Evolutionary conservation across 2,888 invertebrate species (phyloP).

Genomic region (Lasioglossum figueresi): DNA sequence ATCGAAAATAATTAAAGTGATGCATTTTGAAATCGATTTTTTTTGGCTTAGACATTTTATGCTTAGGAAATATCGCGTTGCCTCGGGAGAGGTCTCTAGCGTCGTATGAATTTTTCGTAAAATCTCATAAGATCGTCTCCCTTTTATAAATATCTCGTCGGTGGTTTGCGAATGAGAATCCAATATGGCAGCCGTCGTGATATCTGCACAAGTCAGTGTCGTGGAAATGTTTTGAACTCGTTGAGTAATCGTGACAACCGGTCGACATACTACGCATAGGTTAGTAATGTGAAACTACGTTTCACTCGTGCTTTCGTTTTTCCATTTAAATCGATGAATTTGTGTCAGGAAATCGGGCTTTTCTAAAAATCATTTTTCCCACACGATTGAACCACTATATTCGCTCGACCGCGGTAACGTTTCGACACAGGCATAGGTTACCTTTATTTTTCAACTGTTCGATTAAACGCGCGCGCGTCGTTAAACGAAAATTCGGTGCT

Average conservation of each 20-base stretch:
- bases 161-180: conserved; percentile 70
- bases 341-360: conserved; percentile 64
- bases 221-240: conserved; percentile 78
- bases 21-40: not conserved
- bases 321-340: conserved; percentile 32
- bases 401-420: conserved; percentile 40
- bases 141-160: conserved; percentile 53
- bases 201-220: conserved; percentile 77
- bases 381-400: conserved; percentile 34
- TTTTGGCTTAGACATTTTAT: not conserved
- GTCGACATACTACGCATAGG: conserved; percentile 79
- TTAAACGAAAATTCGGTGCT: conserved; percentile 11
- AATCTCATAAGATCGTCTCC: conserved; percentile 22
- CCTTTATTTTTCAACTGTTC: conserved; percentile 15
- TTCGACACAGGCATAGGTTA: conserved; percentile 53
- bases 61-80: not conserved
- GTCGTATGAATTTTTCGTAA: conserved; percentile 17
- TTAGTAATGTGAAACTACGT: conserved; percentile 71
- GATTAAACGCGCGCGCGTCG: conserved; percentile 2
- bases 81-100: not conserved
- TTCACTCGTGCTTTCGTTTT: conserved; percentile 28
- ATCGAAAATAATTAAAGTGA: not conserved
- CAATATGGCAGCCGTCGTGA: conserved; percentile 79
- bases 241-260: conserved; percentile 76
- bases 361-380: conserved; percentile 47